phyloP scores from a whole-genome alignment of 2,888 invertebrate genomes.

The Standfussiana lucernea region DNA sequence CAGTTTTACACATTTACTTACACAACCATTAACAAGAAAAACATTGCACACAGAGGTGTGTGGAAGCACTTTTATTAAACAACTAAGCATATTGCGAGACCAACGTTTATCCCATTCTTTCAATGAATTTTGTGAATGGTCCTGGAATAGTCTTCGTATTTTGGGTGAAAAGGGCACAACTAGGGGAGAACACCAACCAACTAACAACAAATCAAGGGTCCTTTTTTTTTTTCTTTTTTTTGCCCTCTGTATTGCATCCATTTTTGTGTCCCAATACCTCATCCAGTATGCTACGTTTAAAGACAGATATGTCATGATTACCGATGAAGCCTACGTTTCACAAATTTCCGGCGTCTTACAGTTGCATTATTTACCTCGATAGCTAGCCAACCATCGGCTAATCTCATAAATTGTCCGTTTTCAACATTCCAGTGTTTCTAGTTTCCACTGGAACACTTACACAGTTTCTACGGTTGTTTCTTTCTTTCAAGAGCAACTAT shows the following conservation, averaged over 20 bases:
- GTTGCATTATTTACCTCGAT: conserved; percentile 49
- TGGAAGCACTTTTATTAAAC: background rate
- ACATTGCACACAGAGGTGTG: background rate
- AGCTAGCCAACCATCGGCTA: conserved; percentile 45
- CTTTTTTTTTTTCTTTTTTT: too few relatives aligned
- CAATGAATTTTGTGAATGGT: background rate
- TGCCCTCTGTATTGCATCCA: too few relatives aligned
- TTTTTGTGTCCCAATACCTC: background rate
- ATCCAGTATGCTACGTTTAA: background rate
- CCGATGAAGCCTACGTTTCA: conserved; percentile 21
- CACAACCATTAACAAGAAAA: conserved; percentile 31
- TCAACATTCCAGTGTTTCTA: conserved; percentile 40
- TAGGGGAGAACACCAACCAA: background rate
- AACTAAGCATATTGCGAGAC: background rate
- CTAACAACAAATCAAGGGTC: background rate
- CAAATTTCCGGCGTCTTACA: conserved; percentile 26
- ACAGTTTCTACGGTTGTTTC: background rate
- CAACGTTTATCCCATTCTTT: background rate
- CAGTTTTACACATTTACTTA: conserved; percentile 31
- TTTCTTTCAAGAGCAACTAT: background rate
- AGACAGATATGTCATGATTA: background rate
- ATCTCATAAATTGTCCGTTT: conserved; percentile 43
- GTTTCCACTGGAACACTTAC: background rate
- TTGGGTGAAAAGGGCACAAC: background rate
- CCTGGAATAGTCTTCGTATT: background rate